Evolutionary conservation across 2,888 invertebrate genomes (phyloP).

Genomic region (Cephus rjabovi): DNA sequence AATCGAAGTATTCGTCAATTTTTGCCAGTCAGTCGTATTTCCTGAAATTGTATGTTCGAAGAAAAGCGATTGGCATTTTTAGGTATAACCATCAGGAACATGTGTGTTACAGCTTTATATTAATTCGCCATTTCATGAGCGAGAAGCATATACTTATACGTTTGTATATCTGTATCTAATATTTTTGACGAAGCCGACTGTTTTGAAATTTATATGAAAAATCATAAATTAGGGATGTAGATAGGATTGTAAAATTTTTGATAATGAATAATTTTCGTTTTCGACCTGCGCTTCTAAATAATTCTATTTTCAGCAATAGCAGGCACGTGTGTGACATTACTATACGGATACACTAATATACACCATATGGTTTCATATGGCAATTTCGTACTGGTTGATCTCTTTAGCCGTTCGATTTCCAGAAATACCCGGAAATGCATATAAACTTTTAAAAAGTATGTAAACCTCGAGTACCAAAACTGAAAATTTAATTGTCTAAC

Average conservation of each 20-base stretch:
- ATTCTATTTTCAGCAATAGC: too few relatives aligned
- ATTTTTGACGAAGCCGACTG: too few relatives aligned
- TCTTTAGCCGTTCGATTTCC: neutral
- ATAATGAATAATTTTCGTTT: neutral
- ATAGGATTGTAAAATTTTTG: neutral
- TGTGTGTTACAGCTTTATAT: neutral
- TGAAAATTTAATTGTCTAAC: neutral
- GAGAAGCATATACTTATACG: neutral
- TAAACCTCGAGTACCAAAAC: neutral
- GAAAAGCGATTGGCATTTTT: neutral
- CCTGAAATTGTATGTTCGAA: neutral
- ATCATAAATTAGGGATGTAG: too few relatives aligned
- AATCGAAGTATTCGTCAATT: neutral
- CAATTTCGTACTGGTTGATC: neutral
- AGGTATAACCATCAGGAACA: neutral
- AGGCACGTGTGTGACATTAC: too few relatives aligned
- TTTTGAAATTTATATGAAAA: too few relatives aligned
- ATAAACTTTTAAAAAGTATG: neutral
- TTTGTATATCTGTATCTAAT: too few relatives aligned
- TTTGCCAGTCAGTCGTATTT: neutral
- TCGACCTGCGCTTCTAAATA: too few relatives aligned
- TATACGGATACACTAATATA: neutral
- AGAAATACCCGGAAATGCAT: too few relatives aligned
- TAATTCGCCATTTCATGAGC: neutral
- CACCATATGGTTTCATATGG: neutral